A percentile compares a stretch with the other conserved stretches of the same genome.
phyloP scores from a whole-genome alignment of 2,888 invertebrate species.

The Ormyrus nitidulus region DNA sequence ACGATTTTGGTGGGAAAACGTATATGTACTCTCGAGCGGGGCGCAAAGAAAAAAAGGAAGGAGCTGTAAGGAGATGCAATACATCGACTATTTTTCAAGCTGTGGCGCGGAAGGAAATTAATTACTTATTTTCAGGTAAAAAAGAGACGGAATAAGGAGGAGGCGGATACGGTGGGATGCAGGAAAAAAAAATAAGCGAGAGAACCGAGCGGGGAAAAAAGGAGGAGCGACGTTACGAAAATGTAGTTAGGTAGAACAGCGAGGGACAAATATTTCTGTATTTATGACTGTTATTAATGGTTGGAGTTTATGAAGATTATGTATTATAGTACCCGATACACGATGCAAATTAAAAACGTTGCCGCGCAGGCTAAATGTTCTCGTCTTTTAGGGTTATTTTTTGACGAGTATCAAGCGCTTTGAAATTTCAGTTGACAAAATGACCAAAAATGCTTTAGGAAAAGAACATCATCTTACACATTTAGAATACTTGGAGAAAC shows the following conservation, averaged over 20 bases:
- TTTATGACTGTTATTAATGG: conserved; percentile 57
- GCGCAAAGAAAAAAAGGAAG: conserved; percentile 30
- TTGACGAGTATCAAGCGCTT: background rate
- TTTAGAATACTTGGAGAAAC: too few relatives aligned
- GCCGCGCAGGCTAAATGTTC: background rate
- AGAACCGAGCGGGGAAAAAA: conserved; percentile 23
- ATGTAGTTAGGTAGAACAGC: conserved; percentile 9
- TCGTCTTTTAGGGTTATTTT: background rate
- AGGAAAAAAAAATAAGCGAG: conserved; percentile 27
- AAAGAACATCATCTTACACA: too few relatives aligned
- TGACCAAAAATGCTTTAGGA: too few relatives aligned
- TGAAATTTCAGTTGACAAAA: too few relatives aligned
- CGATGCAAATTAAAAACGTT: conserved; percentile 48
- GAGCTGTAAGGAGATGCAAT: conserved; percentile 37
- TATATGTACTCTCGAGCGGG: conserved; percentile 27
- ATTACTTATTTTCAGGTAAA: conserved; percentile 50
- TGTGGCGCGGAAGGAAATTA: conserved; percentile 48
- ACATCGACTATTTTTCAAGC: conserved; percentile 53
- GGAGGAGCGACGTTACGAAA: conserved; percentile 38
- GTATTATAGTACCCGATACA: conserved; percentile 14
- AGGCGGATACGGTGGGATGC: background rate
- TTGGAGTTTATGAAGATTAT: conserved; percentile 39
- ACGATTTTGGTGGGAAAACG: conserved; percentile 51
- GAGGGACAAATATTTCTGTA: conserved; percentile 55
- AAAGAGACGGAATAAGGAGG: background rate